Percentiles rank a stretch among this genome's conserved stretches.
phyloP scores from a whole-genome alignment of 2,113 vertebrate genomes.

The Percina caprodes region DNA sequence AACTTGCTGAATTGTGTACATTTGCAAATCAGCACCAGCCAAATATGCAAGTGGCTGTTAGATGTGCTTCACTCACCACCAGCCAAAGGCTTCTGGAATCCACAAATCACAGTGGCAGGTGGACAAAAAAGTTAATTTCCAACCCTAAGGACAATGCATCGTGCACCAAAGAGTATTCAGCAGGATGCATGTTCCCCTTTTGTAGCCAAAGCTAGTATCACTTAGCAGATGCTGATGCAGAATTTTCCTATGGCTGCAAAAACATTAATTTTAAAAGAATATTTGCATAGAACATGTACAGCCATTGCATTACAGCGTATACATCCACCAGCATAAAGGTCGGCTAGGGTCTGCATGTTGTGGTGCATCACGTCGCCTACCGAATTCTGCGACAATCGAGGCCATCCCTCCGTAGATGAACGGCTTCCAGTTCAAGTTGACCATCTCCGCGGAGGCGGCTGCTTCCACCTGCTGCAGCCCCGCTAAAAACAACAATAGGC shows the following conservation, averaged over 20 bases:
- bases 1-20: constrained; percentile 7
- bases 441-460: constrained; percentile 86
- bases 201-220: not conserved
- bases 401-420: constrained; percentile 97
- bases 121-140: too few relatives aligned
- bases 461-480: constrained; percentile 87
- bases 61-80: too few relatives aligned
- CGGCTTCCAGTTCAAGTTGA: constrained; percentile 94
- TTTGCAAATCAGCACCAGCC: not conserved
- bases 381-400: constrained; percentile 96
- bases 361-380: constrained; percentile 82
- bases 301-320: fast-evolving
- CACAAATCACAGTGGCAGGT: too few relatives aligned
- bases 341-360: not conserved
- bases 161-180: not conserved
- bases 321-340: too few relatives aligned
- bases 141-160: not conserved
- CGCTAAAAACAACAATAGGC: constrained; percentile 78
- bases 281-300: not conserved
- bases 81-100: too few relatives aligned
- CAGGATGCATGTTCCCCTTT: constrained; percentile 11
- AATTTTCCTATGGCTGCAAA: not conserved
- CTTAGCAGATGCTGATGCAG: not conserved
- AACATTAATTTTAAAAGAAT: not conserved
- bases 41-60: too few relatives aligned